Evolutionary conservation across 2,888 invertebrate genomes (phyloP).

Genomic region (Atrina japonica): DNA sequence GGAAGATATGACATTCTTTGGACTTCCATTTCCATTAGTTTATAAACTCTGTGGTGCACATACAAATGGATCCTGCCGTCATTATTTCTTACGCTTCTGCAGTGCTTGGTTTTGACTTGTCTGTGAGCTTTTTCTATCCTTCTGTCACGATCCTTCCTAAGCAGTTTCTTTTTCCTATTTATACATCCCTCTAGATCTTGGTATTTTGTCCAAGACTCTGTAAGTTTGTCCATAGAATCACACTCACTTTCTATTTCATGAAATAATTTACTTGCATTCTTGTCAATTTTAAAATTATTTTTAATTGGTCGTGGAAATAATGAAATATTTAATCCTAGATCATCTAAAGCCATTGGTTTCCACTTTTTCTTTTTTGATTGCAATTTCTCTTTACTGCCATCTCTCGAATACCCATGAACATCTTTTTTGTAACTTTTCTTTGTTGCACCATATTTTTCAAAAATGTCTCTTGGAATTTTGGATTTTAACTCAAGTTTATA

Average conservation of each 20-base stretch:
- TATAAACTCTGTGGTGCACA: constrained; percentile 69
- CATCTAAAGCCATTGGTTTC: constrained; percentile 51
- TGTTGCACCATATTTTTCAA: constrained; percentile 20
- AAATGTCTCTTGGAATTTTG: constrained; percentile 15
- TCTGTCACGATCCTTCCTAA: constrained; percentile 59
- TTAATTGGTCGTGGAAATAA: constrained; percentile 58
- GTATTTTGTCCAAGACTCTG: constrained; percentile 43
- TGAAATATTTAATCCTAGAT: constrained; percentile 65
- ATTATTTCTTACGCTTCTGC: constrained; percentile 65
- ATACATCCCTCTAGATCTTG: constrained; percentile 47
- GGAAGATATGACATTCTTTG: constrained; percentile 47
- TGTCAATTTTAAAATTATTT: constrained; percentile 35
- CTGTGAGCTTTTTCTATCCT: constrained; percentile 67
- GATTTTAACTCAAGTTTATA: background rate
- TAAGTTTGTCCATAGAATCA: constrained; percentile 42
- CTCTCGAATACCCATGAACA: no score
- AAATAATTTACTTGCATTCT: constrained; percentile 44
- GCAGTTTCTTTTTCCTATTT: background rate
- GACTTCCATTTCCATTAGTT: constrained; percentile 59
- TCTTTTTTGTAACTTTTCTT: constrained; percentile 23
- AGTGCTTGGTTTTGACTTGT: constrained; percentile 73
- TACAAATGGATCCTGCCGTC: constrained; percentile 64
- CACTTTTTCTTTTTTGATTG: constrained; percentile 63
- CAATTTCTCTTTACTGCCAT: constrained; percentile 16
- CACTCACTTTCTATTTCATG: constrained; percentile 49